phyloP scores from a whole-genome alignment of 2,888 invertebrate species.

The Cerastoderma edule region DNA sequence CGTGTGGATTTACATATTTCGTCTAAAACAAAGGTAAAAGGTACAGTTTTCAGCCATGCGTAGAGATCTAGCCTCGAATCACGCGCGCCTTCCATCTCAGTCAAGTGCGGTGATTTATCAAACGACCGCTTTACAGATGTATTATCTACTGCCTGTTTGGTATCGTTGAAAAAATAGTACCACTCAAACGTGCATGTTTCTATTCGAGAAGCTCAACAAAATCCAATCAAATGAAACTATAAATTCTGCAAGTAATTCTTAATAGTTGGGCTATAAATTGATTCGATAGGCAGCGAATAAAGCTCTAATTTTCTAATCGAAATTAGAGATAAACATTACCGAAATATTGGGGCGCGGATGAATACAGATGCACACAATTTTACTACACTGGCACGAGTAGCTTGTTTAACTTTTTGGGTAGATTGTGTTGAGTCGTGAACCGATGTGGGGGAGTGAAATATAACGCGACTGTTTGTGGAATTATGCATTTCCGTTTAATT shows the following conservation, averaged over 20 bases:
- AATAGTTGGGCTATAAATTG: not conserved
- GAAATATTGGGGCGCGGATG: constrained; percentile 19
- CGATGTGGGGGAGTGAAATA: constrained; percentile 12
- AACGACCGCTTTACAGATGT: constrained; percentile 22
- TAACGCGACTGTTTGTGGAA: constrained; percentile 9
- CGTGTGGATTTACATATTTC: constrained; percentile 23
- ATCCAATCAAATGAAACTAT: too few species aligned
- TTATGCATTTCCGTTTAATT: constrained; percentile 12
- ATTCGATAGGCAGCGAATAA: not conserved
- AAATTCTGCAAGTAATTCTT: not conserved
- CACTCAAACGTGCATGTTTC: not conserved
- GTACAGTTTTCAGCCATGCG: constrained; percentile 17
- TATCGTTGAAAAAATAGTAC: constrained; percentile 18
- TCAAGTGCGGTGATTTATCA: constrained; percentile 40
- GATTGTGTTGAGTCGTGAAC: constrained; percentile 18
- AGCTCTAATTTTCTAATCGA: not conserved
- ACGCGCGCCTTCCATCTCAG: constrained; percentile 28
- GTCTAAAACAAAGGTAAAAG: constrained; percentile 22
- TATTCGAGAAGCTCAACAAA: too few species aligned
- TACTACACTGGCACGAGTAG: constrained; percentile 35
- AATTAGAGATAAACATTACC: constrained; percentile 19
- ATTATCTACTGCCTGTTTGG: constrained; percentile 16
- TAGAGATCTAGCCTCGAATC: constrained; percentile 9
- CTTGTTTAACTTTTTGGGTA: constrained; percentile 14
- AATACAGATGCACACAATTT: constrained; percentile 37